These are phyloP conservation scores for Plectropomus leopardus DNA, from an alignment of 2,113 vertebrate genomes.

Conservation along the genomic window DNA sequence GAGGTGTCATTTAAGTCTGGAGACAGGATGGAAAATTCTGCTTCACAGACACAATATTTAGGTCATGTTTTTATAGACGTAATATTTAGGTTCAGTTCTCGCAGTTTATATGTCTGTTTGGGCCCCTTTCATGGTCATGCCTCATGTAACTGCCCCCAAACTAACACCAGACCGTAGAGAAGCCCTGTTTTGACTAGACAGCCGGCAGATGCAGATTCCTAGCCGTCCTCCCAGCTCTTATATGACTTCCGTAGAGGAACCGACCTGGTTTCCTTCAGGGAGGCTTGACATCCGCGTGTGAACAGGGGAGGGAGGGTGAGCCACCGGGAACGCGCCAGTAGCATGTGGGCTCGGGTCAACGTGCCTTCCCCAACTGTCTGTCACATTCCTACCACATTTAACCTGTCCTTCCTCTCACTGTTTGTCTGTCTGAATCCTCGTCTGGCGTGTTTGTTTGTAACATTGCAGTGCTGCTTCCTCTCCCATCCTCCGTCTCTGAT, in stretches of 20 bases:
- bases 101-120: slow-evolving; percentile 58
- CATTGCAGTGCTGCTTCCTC: slow-evolving; percentile 29
- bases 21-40: slow-evolving; percentile 68
- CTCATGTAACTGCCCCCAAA: slow-evolving; percentile 56
- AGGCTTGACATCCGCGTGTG: slow-evolving; percentile 75
- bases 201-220: slow-evolving; percentile 66
- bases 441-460: slow-evolving; percentile 52
- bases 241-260: slow-evolving; percentile 72
- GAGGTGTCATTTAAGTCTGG: slow-evolving; percentile 53
- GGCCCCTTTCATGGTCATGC: slow-evolving; percentile 72
- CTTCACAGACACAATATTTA: slow-evolving; percentile 78
- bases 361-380: slow-evolving; percentile 68
- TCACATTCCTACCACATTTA: slow-evolving; percentile 77
- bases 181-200: slow-evolving; percentile 80
- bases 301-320: slow-evolving; percentile 63
- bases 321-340: slow-evolving; percentile 60
- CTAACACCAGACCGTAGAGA: slow-evolving; percentile 61
- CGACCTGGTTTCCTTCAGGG: slow-evolving; percentile 71
- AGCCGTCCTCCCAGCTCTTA: slow-evolving; percentile 42
- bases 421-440: slow-evolving; percentile 67
- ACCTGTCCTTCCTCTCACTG: slow-evolving; percentile 63
- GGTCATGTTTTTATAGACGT: slow-evolving; percentile 76
- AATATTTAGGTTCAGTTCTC: slow-evolving; percentile 77
- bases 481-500: slow-evolving; percentile 16
- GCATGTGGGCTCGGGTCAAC: slow-evolving; percentile 57